phyloP scores from a whole-genome alignment of 1,140 invertebrate species.

The Orius laevigatus region DNA sequence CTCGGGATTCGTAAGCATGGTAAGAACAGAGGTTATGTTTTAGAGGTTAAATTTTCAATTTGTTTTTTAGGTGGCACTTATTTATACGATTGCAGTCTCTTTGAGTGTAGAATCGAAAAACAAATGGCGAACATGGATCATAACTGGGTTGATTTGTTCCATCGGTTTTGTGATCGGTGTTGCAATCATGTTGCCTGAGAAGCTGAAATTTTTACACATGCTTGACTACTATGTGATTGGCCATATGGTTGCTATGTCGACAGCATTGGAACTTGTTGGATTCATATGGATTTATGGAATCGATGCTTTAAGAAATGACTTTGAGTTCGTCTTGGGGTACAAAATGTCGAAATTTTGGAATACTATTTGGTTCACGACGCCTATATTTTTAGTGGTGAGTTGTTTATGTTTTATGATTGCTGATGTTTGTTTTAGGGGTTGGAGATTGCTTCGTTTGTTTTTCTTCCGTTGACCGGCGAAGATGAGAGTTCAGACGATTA shows the following conservation, averaged over 20 bases:
- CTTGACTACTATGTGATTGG: slow-evolving; percentile 35
- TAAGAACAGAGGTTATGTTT: slow-evolving; percentile 22
- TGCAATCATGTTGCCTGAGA: slow-evolving; percentile 20
- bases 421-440: slow-evolving; percentile 20
- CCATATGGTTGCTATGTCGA: slow-evolving; percentile 29
- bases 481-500: slow-evolving; percentile 23
- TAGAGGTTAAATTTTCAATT: too few relatives aligned
- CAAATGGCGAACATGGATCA: slow-evolving; percentile 28
- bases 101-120: slow-evolving; percentile 28
- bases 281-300: slow-evolving; percentile 34
- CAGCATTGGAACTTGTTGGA: slow-evolving; percentile 30
- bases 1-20: slow-evolving; percentile 33
- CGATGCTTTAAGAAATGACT: slow-evolving; percentile 31
- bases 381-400: slow-evolving; percentile 28
- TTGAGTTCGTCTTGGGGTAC: slow-evolving; percentile 35
- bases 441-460: slow-evolving; percentile 27
- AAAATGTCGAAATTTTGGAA: slow-evolving; percentile 30
- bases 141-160: slow-evolving; percentile 22
- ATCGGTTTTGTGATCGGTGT: slow-evolving; percentile 26
- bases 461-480: slow-evolving; percentile 21
- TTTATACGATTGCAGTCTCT: slow-evolving; percentile 30
- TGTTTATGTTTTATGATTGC: not conserved
- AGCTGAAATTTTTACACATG: slow-evolving; percentile 25
- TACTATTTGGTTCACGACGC: slow-evolving; percentile 30
- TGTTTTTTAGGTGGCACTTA: slow-evolving; percentile 29